Conservation (phyloP, 2,113 vertebrate genomes). For the Chaetodon auriga region DNA sequence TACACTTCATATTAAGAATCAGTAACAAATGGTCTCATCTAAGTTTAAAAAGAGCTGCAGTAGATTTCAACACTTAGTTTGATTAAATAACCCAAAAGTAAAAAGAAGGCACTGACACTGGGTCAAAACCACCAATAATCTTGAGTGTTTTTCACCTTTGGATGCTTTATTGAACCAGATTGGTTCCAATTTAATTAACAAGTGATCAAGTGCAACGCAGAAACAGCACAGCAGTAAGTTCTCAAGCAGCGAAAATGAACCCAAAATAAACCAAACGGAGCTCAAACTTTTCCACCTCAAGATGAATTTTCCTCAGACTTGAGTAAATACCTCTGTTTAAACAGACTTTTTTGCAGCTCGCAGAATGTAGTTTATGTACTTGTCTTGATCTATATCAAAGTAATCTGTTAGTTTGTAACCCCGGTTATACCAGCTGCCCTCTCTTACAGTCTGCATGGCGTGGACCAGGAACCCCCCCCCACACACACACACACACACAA, state of each 20-base stretch:
- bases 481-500: background rate
- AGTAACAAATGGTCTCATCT: too few relatives aligned
- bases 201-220: background rate
- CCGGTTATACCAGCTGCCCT: background rate
- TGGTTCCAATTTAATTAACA: background rate
- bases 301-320: background rate
- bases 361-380: background rate
- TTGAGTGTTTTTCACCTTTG: too few relatives aligned
- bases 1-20: too few relatives aligned
- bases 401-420: conserved; percentile 34
- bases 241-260: background rate
- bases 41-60: background rate
- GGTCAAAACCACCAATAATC: background rate
- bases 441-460: background rate
- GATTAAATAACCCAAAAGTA: background rate
- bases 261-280: background rate
- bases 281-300: background rate
- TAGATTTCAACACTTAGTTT: background rate
- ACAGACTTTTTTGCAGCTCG: background rate
- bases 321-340: background rate
- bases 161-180: background rate
- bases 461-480: background rate
- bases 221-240: background rate
- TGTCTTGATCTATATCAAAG: conserved; percentile 28
- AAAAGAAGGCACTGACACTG: background rate